Percentiles rank a stretch among this genome's conserved stretches.
Conservation (phyloP, 2,888 invertebrate genomes). For the Aphodius sticticus region DNA sequence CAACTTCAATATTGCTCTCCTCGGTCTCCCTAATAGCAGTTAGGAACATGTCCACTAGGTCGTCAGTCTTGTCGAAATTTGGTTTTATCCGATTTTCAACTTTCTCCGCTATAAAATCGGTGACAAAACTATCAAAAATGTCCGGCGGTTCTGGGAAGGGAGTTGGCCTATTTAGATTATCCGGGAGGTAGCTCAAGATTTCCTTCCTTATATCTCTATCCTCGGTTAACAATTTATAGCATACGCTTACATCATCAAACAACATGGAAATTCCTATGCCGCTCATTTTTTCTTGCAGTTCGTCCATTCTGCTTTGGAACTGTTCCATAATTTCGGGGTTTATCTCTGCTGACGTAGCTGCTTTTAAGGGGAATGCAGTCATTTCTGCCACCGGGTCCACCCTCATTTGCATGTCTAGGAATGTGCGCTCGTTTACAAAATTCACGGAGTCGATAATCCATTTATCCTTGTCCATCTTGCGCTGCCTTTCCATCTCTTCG, state of each 20-base stretch:
- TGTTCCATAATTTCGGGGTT: background rate
- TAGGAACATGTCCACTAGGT: slow-evolving; percentile 60
- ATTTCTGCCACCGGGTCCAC: slow-evolving; percentile 38
- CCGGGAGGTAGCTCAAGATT: slow-evolving; percentile 56
- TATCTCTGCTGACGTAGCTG: slow-evolving; percentile 11
- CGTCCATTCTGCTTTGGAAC: slow-evolving; percentile 4
- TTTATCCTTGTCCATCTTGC: slow-evolving; percentile 52
- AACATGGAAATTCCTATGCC: slow-evolving; percentile 25
- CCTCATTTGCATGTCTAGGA: slow-evolving; percentile 11
- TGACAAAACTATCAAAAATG: slow-evolving; percentile 60
- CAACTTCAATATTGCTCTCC: slow-evolving; percentile 50
- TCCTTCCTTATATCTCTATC: slow-evolving; percentile 29
- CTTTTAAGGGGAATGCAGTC: slow-evolving; percentile 48
- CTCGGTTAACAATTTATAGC: slow-evolving; percentile 15
- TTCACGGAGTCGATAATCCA: slow-evolving; percentile 55
- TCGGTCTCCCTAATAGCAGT: slow-evolving; percentile 59
- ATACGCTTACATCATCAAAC: background rate
- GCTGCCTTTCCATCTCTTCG: slow-evolving; percentile 58
- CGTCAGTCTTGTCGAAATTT: slow-evolving; percentile 61
- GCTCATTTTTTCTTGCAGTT: slow-evolving; percentile 13
- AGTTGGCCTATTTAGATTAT: slow-evolving; percentile 48
- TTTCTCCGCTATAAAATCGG: slow-evolving; percentile 60
- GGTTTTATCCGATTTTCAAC: slow-evolving; percentile 58
- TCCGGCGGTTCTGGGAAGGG: slow-evolving; percentile 48
- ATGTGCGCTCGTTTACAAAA: slow-evolving; percentile 25